These are phyloP conservation scores for Oncorhynchus kisutch DNA, from an alignment of 2,113 vertebrate genomes.

Conservation along the genomic window DNA sequence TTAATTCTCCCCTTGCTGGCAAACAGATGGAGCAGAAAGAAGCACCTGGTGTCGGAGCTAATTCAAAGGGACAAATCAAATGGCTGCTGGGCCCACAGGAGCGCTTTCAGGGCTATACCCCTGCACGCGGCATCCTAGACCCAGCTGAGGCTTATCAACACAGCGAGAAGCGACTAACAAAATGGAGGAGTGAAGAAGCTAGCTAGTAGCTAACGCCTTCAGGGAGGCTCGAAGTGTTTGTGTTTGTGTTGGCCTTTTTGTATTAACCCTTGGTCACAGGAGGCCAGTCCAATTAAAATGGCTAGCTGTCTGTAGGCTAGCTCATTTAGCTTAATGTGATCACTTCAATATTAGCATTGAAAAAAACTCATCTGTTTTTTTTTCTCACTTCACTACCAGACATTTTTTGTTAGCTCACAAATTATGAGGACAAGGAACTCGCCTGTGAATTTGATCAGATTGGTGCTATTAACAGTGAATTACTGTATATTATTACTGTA, in stretches of 20 bases:
- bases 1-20: slow-evolving; percentile 22
- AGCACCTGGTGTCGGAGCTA: slow-evolving; percentile 33
- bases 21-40: slow-evolving; percentile 26
- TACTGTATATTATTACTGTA: background rate
- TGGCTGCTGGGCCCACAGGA: slow-evolving; percentile 17
- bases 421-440: background rate
- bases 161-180: too few relatives aligned
- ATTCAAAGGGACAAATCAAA: slow-evolving; percentile 34
- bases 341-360: too few relatives aligned
- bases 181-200: too few relatives aligned
- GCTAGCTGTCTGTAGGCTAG: too few relatives aligned
- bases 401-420: background rate
- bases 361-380: too few relatives aligned
- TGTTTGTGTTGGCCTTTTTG: too few relatives aligned
- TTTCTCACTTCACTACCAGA: background rate
- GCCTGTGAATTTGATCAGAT: background rate
- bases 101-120: slow-evolving; percentile 2
- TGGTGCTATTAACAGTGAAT: background rate
- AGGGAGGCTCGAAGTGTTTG: too few relatives aligned
- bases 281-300: too few relatives aligned
- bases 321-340: too few relatives aligned
- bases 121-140: background rate
- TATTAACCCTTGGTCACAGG: too few relatives aligned
- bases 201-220: too few relatives aligned
- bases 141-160: too few relatives aligned